Base-by-base conservation (phyloP, 2,797 vertebrate species). In the Cyprinodon diabolis region DNA sequence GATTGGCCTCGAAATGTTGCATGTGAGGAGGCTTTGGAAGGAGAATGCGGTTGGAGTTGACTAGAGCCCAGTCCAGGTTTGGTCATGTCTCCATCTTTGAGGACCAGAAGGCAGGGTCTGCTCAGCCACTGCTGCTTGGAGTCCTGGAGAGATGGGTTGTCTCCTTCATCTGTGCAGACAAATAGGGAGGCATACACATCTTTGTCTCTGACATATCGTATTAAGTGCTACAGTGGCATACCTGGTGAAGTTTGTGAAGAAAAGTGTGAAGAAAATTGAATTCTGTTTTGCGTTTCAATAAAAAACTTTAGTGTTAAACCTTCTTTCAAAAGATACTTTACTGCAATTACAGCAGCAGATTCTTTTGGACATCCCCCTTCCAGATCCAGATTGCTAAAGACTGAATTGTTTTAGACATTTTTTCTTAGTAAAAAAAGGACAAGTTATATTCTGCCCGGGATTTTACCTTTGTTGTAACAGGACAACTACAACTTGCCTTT, bases 101-200 rank as follows among this genome's bases (percentile, higher is more conserved):
- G 91, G 76, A 93, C 89, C 75, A 93, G 85, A 67, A 93, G 85
- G 51, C 89, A 99, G 85, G 94, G 98, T 95, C 95, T 96, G 95
- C 96, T 97, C 95, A 93, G 81, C 93, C 93, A 94, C 69, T 90
- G 92, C 71, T 87, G 98, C 88, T 98, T 98, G 76, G 95, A 93
- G 87, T 97, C 96, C 86, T 96, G 90, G 49, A 97, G 91, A 49
- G 95, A 90, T 60, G 96, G 95, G 83, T 96, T 95, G 91, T 97
- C 94, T 69, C 95, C 90, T 69, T 97, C 97, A 96, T 97, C 98
- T 99, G 92, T 85, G 72, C 74, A 19, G 2, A 80, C 68, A 72
- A 17, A 37, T 82, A 81, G 89, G n/a, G 35, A 25, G 17, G 30
- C 21, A 63, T 10, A 43, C 9, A 51, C 19, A 4, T 30, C n/a